Evolutionary conservation across 2,888 invertebrate genomes (phyloP).

Genomic region (Brachyptera risi): DNA sequence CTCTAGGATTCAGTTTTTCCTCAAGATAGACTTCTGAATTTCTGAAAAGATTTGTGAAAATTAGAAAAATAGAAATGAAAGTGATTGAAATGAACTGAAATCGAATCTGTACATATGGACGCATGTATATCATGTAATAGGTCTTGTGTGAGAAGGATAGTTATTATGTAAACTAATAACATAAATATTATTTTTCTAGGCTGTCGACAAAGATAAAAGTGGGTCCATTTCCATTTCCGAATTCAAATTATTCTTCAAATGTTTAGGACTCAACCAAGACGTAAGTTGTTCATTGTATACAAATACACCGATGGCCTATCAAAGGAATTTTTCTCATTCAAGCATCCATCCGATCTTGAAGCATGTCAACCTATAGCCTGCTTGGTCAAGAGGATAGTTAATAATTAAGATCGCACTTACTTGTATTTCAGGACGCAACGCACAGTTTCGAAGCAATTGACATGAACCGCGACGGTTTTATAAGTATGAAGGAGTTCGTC

Average conservation of each 20-base stretch:
- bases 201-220: slow-evolving; percentile 74
- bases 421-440: slow-evolving; percentile 55
- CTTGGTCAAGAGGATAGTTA: neutral
- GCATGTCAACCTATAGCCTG: neutral
- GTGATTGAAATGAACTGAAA: neutral
- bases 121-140: neutral
- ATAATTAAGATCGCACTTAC: too few species aligned
- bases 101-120: neutral
- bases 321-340: too few species aligned
- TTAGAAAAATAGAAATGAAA: neutral
- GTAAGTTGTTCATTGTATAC: slow-evolving; percentile 44
- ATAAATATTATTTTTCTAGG: slow-evolving; percentile 49
- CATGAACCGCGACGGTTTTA: slow-evolving; percentile 70
- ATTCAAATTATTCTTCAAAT: slow-evolving; percentile 77
- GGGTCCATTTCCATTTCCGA: slow-evolving; percentile 76
- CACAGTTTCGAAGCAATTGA: slow-evolving; percentile 76
- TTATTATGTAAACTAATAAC: neutral
- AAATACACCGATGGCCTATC: too few species aligned
- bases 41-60: neutral
- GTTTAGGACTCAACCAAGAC: slow-evolving; percentile 68
- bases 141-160: too few species aligned
- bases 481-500: slow-evolving; percentile 73
- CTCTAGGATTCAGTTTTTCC: too few species aligned
- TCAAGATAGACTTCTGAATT: too few species aligned
- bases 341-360: too few species aligned